Base-by-base conservation (phyloP, 1,140 invertebrate genomes). In the Drosophila truncata region DNA sequence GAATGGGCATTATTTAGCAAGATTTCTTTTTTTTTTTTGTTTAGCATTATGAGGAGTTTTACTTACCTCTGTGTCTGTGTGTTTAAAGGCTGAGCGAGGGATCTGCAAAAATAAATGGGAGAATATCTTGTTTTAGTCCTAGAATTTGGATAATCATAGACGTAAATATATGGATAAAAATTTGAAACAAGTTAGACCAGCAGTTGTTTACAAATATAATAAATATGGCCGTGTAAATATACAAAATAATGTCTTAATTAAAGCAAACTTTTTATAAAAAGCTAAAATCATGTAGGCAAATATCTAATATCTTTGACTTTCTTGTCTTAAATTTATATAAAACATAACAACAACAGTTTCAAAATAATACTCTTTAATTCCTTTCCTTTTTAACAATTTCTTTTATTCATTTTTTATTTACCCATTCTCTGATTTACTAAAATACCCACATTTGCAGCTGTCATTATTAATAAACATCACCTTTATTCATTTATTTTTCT, bases 1-100 rank as follows among this genome's bases (percentile, higher is more conserved):
- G 27, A 37, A 67, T 65, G 60, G 42, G 60, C 13, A 33, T 64
- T 46, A 64, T 47, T 46, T 23, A 66, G 44, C 27, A n/a, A 37
- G 18, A 9, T 50, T 33, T 16, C 11, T n/a, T 9, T 1, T 13
- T 4, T 14, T 11, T 10, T 35, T 31, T 41, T 13, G 3, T 7
- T 11, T 20, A 27, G n/a, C 13, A 33, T 42, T 52, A 37, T 18
- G 9, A 11, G 9, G 20, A 41, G 29, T 33, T 52, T 67, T 42
- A 14, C 65, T 33, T 33, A 69, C 62, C 62, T n/a, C 33, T 66
- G 27, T 11, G 9, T 11, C 8, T 29, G 20, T 39, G n/a, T 3
- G 10, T 11, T 23, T 3, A n/a, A 33, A 37, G 13, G 8, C 1
- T 16, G 4, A 18, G 2, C 16, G 0, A 16, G 27, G 27, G 14